These are phyloP conservation scores for Perithous albicinctus DNA, from an alignment of 2,888 invertebrate species.

Conservation along the genomic window DNA sequence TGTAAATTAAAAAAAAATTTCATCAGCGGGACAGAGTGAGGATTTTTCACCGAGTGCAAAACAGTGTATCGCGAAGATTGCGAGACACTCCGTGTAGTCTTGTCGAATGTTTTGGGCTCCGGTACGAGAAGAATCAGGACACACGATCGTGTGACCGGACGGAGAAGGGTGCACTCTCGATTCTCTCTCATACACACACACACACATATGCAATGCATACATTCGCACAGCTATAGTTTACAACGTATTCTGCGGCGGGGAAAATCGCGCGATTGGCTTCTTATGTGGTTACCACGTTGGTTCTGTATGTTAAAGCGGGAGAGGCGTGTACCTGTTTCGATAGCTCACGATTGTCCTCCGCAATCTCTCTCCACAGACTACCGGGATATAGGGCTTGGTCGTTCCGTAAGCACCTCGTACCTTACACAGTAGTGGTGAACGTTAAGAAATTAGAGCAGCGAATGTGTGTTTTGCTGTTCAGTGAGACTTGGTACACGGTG, in stretches of 20 bases:
- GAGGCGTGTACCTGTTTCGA: conserved; percentile 63
- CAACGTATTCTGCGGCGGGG: neutral
- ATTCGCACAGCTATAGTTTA: neutral
- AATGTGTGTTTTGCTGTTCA: conserved; percentile 55
- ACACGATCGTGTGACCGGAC: conserved; percentile 45
- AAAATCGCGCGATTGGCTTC: conserved; percentile 4
- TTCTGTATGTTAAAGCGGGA: conserved; percentile 30
- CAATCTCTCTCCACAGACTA: conserved; percentile 26
- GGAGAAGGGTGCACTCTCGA: conserved; percentile 39
- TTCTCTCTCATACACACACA: neutral
- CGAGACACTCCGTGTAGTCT: neutral
- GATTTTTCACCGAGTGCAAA: too few relatives aligned
- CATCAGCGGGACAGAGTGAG: too few relatives aligned
- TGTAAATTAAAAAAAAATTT: too few relatives aligned
- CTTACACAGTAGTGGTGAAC: conserved; percentile 51
- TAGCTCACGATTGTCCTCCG: conserved; percentile 64
- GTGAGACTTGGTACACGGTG: conserved; percentile 66
- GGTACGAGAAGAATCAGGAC: conserved; percentile 39
- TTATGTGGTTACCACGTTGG: conserved; percentile 30
- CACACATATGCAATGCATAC: neutral
- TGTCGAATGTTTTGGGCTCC: conserved; percentile 14
- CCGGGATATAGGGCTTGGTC: conserved; percentile 56
- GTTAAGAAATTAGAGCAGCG: conserved; percentile 64
- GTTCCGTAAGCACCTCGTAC: conserved; percentile 7
- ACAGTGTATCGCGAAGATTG: neutral